Evolutionary conservation across 35 echinoderm and acorn worm species (phyloP).

Genomic region (Lytechinus variegatus): DNA sequence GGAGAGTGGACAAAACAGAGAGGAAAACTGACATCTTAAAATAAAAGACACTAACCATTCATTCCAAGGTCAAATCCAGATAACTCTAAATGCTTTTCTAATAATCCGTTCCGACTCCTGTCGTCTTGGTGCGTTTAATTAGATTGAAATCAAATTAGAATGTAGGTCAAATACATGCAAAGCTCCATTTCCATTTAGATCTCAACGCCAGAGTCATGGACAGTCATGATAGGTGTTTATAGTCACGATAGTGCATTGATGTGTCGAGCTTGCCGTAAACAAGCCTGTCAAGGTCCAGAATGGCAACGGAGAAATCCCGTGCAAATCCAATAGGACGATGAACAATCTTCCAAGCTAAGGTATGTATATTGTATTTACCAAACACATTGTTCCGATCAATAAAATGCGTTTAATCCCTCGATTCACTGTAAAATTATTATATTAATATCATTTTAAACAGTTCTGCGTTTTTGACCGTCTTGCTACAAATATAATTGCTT

Average conservation of each 20-base stretch:
- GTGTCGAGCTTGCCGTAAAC: not conserved
- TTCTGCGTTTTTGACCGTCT: too few relatives aligned
- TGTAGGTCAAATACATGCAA: conserved; percentile 1
- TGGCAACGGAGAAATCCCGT: not conserved
- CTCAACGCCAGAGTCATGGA: not conserved
- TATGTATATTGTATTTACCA: not conserved
- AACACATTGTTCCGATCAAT: not conserved
- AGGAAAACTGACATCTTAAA: not conserved
- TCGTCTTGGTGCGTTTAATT: not conserved
- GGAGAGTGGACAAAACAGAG: not conserved
- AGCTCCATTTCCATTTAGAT: not conserved
- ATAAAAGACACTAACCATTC: not conserved
- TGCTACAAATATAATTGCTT: too few relatives aligned
- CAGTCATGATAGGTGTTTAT: not conserved
- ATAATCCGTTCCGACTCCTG: not conserved
- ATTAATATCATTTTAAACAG: too few relatives aligned
- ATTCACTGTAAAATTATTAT: too few relatives aligned
- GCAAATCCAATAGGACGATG: not conserved
- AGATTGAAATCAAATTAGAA: not conserved
- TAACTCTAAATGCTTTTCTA: not conserved
- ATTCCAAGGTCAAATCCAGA: not conserved
- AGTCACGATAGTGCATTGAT: not conserved
- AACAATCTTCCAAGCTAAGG: not conserved
- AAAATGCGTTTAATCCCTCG: too few relatives aligned
- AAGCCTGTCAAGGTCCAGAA: not conserved